Evolutionary conservation across 1,140 invertebrate species (phyloP), one percentile per base, ranked within the genome.

Genomic region (Anoplolepis gracilipes): DNA sequence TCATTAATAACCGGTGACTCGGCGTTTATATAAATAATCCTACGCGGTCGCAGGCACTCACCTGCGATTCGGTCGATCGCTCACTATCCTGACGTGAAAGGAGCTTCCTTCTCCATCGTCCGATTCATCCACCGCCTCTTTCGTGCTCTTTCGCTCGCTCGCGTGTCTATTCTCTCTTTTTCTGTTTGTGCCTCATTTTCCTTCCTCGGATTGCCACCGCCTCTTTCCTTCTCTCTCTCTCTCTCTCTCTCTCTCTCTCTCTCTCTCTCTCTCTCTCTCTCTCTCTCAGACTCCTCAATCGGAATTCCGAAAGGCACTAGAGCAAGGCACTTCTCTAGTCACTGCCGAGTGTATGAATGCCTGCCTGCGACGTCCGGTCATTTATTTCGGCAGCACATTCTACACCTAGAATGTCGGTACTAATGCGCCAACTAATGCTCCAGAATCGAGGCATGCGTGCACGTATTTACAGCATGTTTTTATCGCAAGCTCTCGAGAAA

Each of bases 1-100:
- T 92, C 92, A 92, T 93, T 92, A 93, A 92, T 93, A 93, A 93
- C 90, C 77, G 85, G 90, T 92, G 92, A 93, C 92, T 92, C 87
- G 90, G 86, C 91, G 88, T 92, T 92, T 92, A 89, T 92, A 92
- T 91, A 93, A 93, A 92, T 93, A 93, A 93, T 93, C 87, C 85
- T 92, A 79, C 86, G 85, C 86, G 81, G 91, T 90, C 86, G 88
- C 89, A 88, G 88, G 91, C 90, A 91, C 90, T 92, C 91, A 92
- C 92, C 91, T 92, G 92, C 90, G 92, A 91, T 88, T 90, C 81
- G 87, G 85, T 91, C 90, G 88, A 93, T 93, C 92, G 92, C 86
- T 93, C 92, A 93, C 85, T 84, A 85, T 90, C 87, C 86, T 92
- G 92, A 92, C 91, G 85, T 92, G 90, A 92, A 92, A 92, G 92